Evolutionary conservation across 1,140 invertebrate species (phyloP).

Genomic region (Apolygus lucorum): DNA sequence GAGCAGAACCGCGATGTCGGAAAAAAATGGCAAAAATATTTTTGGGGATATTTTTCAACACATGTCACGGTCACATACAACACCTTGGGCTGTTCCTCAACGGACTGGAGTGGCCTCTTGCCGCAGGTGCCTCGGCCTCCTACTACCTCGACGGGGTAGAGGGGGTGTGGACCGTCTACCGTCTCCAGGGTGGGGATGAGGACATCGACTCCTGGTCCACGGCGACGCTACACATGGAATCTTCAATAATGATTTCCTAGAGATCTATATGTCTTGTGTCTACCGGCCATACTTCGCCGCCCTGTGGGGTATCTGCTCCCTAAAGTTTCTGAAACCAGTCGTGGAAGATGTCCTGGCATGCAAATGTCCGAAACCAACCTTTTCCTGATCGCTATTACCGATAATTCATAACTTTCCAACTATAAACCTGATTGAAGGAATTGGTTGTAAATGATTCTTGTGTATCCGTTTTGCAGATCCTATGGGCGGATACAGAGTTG

Average conservation of each 20-base stretch:
- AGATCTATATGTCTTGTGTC: conserved; percentile 12
- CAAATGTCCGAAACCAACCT: not conserved
- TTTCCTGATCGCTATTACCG: not conserved
- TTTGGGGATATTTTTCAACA: too few species aligned
- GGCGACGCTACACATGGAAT: conserved; percentile 9
- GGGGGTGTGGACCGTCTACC: not conserved
- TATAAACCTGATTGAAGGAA: too few species aligned
- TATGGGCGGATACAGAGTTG: too few species aligned
- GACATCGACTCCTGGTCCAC: conserved; percentile 6
- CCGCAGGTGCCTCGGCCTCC: not conserved
- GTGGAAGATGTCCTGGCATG: too few species aligned
- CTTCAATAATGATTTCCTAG: conserved; percentile 19
- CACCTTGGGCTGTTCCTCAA: not conserved
- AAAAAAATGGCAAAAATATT: not conserved
- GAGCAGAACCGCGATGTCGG: not conserved
- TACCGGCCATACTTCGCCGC: not conserved
- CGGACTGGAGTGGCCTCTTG: not conserved
- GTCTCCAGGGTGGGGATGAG: not conserved
- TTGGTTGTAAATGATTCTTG: too few species aligned
- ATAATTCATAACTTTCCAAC: not conserved
- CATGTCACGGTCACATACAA: not conserved
- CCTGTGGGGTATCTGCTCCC: too few species aligned
- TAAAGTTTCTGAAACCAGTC: too few species aligned
- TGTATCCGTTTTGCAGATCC: too few species aligned
- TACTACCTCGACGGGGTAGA: not conserved